Base-by-base conservation (phyloP, 64 coral and sea anemone genomes). In the Montipora sp. region DNA sequence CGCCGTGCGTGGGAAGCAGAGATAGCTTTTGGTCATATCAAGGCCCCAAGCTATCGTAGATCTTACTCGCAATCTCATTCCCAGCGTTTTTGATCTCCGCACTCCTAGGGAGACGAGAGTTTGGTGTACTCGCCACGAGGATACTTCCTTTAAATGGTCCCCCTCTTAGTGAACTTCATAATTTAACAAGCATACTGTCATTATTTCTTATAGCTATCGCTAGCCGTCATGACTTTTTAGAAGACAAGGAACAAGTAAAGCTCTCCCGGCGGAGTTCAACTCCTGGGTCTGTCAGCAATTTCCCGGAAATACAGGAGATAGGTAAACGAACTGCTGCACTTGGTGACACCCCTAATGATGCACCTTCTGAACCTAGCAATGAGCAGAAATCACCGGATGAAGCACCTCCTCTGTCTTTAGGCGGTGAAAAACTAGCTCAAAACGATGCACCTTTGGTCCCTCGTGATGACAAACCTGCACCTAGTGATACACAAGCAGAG, bases 171-270 rank as follows among this genome's bases (percentile, higher is more conserved):
- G 1, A 2, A 36, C 36, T 36, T 15, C 61, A 14, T 19, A 71
- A 71, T 5, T n/a, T 71, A 71, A 18, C 68, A 27, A 71, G 21
- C 68, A 15, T 9, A n/a, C 19, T 19, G 75, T 77, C 5, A 5
- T 72, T 10, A 50, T 71, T 50, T 46, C n/a, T 72, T 72, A 19
- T 15, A 85, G 82, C 82, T 85, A 44, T 71, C 47, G 66, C 63
- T 71, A 59, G 82, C 4, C 82, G 82, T 71, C 82, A 85, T 3
- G 65, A 71, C 63, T 51, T 85, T 70, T 71, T 85, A 72, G 82
- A 71, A 72, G 82, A 85, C 65, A 47, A 71, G 8, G 82, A 85
- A 48, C 63, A 85, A 8, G 8, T n/a, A 3, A 85, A 23, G 45
- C 16, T 65, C 2, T 22, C 43, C 12, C 45, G 65, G 10, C 44